Conservation (phyloP, 2,888 invertebrate species). For the Argynnis bischoffii region DNA sequence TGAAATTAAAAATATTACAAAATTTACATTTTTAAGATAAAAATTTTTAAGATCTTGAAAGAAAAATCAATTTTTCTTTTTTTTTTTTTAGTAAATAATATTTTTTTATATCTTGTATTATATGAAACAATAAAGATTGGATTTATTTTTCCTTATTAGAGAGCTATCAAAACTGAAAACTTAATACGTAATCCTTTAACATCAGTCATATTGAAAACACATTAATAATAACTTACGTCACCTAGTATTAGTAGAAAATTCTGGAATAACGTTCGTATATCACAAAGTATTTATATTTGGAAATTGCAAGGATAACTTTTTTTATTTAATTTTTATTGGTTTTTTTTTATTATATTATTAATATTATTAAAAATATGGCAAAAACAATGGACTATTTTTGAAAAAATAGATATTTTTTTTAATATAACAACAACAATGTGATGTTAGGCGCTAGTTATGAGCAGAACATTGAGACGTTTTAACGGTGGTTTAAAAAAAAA, state of each 20-base stretch:
- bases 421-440: conserved; percentile 17
- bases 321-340: conserved; percentile 2
- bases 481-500: conserved; percentile 17
- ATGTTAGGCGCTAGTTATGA: conserved; percentile 19
- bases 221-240: conserved; percentile 44
- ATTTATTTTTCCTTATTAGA: conserved; percentile 49
- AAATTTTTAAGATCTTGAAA: neutral
- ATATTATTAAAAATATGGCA: conserved; percentile 28
- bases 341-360: conserved; percentile 3
- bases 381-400: conserved; percentile 30
- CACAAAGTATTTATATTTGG: conserved; percentile 43
- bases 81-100: neutral
- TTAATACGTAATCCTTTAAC: conserved; percentile 36
- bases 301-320: conserved; percentile 34
- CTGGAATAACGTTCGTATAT: conserved; percentile 53
- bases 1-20: no score
- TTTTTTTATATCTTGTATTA: no score
- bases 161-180: conserved; percentile 59
- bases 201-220: conserved; percentile 53
- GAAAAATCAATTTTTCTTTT: neutral
- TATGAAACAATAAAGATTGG: neutral
- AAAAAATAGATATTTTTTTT: conserved; percentile 33
- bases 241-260: conserved; percentile 41
- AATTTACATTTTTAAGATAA: no score
- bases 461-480: conserved; percentile 12